Evolutionary conservation across 2,797 vertebrate genomes (phyloP).

Genomic region (Lepus townsendii): DNA sequence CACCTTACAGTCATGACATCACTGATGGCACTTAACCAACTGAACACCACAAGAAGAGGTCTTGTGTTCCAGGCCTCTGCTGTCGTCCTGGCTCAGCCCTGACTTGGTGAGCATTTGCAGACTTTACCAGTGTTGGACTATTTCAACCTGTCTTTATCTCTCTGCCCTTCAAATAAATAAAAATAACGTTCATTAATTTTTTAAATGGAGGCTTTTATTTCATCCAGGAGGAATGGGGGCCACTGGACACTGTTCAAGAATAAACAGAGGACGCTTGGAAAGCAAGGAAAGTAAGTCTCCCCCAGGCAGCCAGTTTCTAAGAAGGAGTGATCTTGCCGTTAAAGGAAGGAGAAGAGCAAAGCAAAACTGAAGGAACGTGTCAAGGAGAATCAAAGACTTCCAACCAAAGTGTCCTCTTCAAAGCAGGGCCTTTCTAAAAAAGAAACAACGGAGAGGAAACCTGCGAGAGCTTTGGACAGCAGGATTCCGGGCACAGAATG

Average conservation of each 20-base stretch:
- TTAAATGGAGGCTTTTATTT: background rate
- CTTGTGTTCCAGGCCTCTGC: background rate
- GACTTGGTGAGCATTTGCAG: too few relatives aligned
- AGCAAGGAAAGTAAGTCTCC: background rate
- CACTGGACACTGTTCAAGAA: background rate
- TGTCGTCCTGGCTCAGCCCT: too few relatives aligned
- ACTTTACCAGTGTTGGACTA: too few relatives aligned
- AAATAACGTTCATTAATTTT: too few relatives aligned
- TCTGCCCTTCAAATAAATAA: too few relatives aligned
- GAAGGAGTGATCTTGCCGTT: background rate
- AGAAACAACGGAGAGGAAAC: background rate
- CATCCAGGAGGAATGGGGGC: background rate
- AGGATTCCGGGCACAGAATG: background rate
- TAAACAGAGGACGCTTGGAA: background rate
- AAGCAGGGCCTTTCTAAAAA: background rate
- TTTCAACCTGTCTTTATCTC: too few relatives aligned
- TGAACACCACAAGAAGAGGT: background rate
- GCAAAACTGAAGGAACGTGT: background rate
- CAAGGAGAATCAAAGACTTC: background rate
- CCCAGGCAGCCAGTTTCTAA: background rate
- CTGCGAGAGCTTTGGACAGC: background rate
- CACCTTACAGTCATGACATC: background rate
- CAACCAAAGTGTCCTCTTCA: constrained; percentile 14
- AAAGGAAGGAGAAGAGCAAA: background rate
- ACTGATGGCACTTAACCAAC: background rate